Conservation (phyloP, 1,140 invertebrate genomes). For the Bombus difficillimus region DNA sequence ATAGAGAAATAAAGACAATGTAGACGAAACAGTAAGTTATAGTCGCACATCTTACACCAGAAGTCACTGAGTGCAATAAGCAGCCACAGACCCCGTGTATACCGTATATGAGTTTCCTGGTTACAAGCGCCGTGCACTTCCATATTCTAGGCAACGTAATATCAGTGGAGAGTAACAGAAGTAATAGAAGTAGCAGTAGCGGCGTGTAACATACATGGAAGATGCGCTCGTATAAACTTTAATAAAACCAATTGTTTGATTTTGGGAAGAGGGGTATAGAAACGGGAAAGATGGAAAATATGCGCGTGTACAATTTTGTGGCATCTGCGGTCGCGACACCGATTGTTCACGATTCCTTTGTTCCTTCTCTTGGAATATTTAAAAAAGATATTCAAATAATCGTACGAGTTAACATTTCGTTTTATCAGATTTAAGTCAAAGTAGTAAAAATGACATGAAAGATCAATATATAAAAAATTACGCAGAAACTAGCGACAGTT, state of each 20-base stretch:
- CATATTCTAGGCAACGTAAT: slow-evolving; percentile 62
- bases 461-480: not conserved
- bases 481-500: no score
- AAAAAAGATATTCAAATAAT: no score
- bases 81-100: slow-evolving; percentile 57
- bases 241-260: slow-evolving; percentile 46
- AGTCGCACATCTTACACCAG: slow-evolving; percentile 54
- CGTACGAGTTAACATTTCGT: no score
- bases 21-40: slow-evolving; percentile 51
- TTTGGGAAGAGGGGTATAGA: not conserved
- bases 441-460: not conserved
- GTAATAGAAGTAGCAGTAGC: slow-evolving; percentile 56
- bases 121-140: slow-evolving; percentile 57
- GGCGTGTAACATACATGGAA: slow-evolving; percentile 32
- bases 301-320: not conserved
- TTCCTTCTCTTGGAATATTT: not conserved
- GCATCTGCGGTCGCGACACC: not conserved
- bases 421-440: not conserved
- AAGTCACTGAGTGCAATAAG: slow-evolving; percentile 63
- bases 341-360: not conserved
- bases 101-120: slow-evolving; percentile 64
- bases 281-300: not conserved
- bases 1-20: slow-evolving; percentile 44
- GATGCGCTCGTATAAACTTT: slow-evolving; percentile 39
- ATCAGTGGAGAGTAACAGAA: slow-evolving; percentile 64